Evolutionary conservation across 2,797 vertebrate genomes (phyloP).

Genomic region (Chanos chanos): DNA sequence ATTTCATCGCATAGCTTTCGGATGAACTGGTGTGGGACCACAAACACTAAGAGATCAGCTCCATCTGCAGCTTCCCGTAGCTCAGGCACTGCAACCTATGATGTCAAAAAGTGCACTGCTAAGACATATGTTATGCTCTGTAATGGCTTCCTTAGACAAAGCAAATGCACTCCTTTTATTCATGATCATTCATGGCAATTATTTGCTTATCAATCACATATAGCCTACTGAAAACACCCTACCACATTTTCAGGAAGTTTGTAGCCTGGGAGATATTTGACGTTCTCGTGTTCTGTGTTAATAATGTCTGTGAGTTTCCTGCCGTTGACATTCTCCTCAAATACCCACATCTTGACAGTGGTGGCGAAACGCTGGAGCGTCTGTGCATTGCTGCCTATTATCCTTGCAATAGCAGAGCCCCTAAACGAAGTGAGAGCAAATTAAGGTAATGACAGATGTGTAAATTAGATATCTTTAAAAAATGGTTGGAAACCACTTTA

Average conservation of each 20-base stretch:
- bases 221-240: constrained; percentile 17
- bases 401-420: constrained; percentile 89
- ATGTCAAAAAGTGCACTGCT: neutral
- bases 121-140: neutral
- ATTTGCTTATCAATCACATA: neutral
- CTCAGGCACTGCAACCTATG: constrained; percentile 78
- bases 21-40: constrained; percentile 92
- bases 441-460: neutral
- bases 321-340: constrained; percentile 82
- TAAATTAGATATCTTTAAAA: too few species aligned
- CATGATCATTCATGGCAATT: neutral
- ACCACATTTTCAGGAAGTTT: constrained; percentile 93
- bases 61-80: constrained; percentile 80
- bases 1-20: constrained; percentile 84
- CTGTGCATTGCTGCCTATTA: constrained; percentile 82
- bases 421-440: constrained; percentile 58
- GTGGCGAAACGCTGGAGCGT: constrained; percentile 76
- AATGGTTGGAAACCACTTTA: too few species aligned
- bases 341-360: constrained; percentile 92
- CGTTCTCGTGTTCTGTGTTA: constrained; percentile 88
- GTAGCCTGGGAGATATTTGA: constrained; percentile 89
- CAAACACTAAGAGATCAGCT: constrained; percentile 86
- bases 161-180: too few species aligned
- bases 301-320: constrained; percentile 89
- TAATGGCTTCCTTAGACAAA: too few species aligned